Base-by-base conservation (phyloP, 2,888 invertebrate genomes). In the Euzophera pinguis region DNA sequence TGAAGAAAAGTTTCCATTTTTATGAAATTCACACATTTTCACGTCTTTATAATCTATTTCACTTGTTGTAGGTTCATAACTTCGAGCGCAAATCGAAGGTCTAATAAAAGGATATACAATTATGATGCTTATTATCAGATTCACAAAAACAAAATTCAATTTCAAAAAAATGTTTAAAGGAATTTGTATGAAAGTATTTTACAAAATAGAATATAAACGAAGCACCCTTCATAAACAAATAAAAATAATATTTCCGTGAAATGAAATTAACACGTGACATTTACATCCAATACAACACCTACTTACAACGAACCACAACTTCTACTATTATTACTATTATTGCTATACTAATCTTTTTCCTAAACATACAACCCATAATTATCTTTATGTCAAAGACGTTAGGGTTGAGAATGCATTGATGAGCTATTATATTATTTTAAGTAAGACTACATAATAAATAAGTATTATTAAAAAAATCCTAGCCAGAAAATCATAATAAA, bases 341-440 rank as follows among this genome's bases (percentile, higher is more conserved):
- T 22, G 22, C 22, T 22, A 22, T 22, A 5, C 22, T 38, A 9
- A 49, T 38, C 29, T 49, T 35, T n/a, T 10, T 8, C 22, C 22
- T 38, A 49, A 16, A 48, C 48, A 27, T 29, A 37, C 17, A 10
- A 27, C 13, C 37, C 37, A 27, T 8, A 35, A 35, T 35, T 10
- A 17, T n/a, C 5, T 13, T 39, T 39, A 29, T 14, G 10, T 13
- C 43, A 43, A 34, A 10, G 34, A 10, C 32, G 8, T 12, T 2
- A 16, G 29, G n/a, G 27, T n/a, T 27, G 32, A 29, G 12, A 37
- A 39, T 50, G 49, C 32, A 39, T 50, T 50, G 39, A 39, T 27
- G 49, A 13, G 41, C 38, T 29, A 39, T 12, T 4, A 9, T 17
- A 4, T 7, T 16, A 9, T 16, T 29, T 14, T 10, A 32, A 7